These are phyloP conservation scores for Encarsia formosa DNA, from an alignment of 2,888 invertebrate species.

Conservation along the genomic window DNA sequence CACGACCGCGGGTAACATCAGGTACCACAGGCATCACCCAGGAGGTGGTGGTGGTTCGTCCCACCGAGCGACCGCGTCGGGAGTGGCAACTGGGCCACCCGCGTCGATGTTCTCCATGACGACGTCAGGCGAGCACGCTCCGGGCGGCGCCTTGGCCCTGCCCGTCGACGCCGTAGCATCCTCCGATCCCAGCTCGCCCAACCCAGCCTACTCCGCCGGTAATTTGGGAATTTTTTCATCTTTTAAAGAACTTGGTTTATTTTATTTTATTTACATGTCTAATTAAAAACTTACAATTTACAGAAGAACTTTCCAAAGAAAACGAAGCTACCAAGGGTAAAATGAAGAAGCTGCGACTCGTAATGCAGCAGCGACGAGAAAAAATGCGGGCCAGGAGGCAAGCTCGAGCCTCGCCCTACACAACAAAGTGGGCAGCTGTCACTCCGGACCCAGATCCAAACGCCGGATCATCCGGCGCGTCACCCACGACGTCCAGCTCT, in stretches of 20 bases:
- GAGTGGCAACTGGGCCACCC: background rate
- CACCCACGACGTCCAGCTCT: constrained; percentile 40
- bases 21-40: constrained; percentile 36
- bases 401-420: constrained; percentile 68
- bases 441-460: constrained; percentile 49
- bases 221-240: no score
- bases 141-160: constrained; percentile 6
- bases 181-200: background rate
- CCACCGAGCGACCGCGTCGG: background rate
- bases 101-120: background rate
- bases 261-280: background rate
- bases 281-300: constrained; percentile 7
- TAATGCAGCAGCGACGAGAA: constrained; percentile 84
- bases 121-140: background rate
- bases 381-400: constrained; percentile 67
- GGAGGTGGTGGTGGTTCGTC: background rate
- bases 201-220: background rate
- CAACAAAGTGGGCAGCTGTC: constrained; percentile 52
- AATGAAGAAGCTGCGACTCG: constrained; percentile 79
- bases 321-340: constrained; percentile 80
- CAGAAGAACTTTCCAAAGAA: constrained; percentile 60
- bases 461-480: constrained; percentile 38
- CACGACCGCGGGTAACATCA: constrained; percentile 45
- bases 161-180: background rate
- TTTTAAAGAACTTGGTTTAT: background rate